Percentiles rank a stretch among this genome's conserved stretches.
These are phyloP conservation scores for Coenobita brevimanus DNA, from an alignment of 1,140 invertebrate species.

Conservation along the genomic window DNA sequence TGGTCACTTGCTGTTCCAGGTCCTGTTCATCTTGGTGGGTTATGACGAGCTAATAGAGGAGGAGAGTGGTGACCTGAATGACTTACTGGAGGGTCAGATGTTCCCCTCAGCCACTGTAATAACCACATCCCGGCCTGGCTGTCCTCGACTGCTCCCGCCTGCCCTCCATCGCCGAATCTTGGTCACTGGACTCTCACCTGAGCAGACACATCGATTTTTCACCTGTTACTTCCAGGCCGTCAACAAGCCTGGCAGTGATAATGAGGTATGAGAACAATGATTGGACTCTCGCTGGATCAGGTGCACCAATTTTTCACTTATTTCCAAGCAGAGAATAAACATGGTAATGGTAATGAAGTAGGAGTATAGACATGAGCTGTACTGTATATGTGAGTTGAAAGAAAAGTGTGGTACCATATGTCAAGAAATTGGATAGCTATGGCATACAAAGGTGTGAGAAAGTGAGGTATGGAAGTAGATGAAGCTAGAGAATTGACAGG, in stretches of 20 bases:
- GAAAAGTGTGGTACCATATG: too few species aligned
- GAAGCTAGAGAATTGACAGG: too few species aligned
- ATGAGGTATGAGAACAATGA: constrained; percentile 64
- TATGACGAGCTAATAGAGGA: constrained; percentile 74
- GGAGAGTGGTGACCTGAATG: constrained; percentile 74
- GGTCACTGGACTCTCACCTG: constrained; percentile 76
- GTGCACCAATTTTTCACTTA: too few species aligned
- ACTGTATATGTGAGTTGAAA: too few species aligned
- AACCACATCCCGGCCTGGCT: constrained; percentile 74
- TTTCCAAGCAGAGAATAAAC: constrained; percentile 73
- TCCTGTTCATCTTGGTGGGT: constrained; percentile 77
- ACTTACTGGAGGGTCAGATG: constrained; percentile 76
- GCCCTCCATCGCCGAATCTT: constrained; percentile 75
- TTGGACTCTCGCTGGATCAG: constrained; percentile 62
- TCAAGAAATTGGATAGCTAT: too few species aligned
- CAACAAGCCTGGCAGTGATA: constrained; percentile 71
- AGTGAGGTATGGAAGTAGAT: too few species aligned
- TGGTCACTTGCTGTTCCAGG: too few species aligned
- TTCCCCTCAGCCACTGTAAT: constrained; percentile 77
- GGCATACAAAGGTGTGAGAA: too few species aligned
- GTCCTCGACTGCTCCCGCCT: constrained; percentile 70
- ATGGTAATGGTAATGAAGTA: constrained; percentile 68
- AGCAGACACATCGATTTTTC: constrained; percentile 75
- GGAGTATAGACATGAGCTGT: too few species aligned
- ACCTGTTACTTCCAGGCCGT: constrained; percentile 75